Evolutionary conservation across 2,113 vertebrate species (phyloP), one percentile per base, ranked within the genome.

Genomic region (Oreocharis arfaki): DNA sequence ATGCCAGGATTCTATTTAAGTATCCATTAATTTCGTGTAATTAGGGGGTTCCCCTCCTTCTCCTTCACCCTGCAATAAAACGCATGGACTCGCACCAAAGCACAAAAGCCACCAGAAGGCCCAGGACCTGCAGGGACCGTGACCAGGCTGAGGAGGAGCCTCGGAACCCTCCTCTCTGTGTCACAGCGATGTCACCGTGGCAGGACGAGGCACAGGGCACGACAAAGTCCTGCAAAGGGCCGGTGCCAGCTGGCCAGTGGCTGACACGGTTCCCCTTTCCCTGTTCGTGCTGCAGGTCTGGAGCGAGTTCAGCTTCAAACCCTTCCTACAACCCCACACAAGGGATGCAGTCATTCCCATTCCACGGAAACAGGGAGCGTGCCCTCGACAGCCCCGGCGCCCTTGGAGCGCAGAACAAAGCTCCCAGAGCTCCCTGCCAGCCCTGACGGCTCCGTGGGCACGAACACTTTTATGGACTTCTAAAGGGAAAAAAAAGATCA

Each of bases 361-460:
- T 33, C 35, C 96, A 30, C 3, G 1, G 64, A 44, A 30, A 64
- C 81, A 74, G 82, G 82, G 91, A 65, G 17, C 1, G 41, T 30
- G 55, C 46, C 87, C 57, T 15, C 20, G 76, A 30, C 59, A 41
- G 93, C 70, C n/a, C 5, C 37, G 2, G 76, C 20, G 65, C 74
- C 93, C 87, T 95, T 65, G 68, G 30, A 73, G 30, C 53, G 70
- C 75, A 41, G 78, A 96, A 49, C 88, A 85, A 93, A 93, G 88
- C 94, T 88, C 70, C 4, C 88, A 65, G 95, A 85, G 42, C 84
- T 84, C 75, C 69, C 74, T 46, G 35, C 55, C 87, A 35, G 80
- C 57, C 64, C 70, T 37, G 30, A 83, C 57, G 75, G 13, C 85
- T 95, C 85, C 68, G 88, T 76, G 92, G 92, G 44, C 82, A 76